These are phyloP conservation scores for Aspidiotus rigidus DNA, from an alignment of 2,888 invertebrate species.

Conservation along the genomic window DNA sequence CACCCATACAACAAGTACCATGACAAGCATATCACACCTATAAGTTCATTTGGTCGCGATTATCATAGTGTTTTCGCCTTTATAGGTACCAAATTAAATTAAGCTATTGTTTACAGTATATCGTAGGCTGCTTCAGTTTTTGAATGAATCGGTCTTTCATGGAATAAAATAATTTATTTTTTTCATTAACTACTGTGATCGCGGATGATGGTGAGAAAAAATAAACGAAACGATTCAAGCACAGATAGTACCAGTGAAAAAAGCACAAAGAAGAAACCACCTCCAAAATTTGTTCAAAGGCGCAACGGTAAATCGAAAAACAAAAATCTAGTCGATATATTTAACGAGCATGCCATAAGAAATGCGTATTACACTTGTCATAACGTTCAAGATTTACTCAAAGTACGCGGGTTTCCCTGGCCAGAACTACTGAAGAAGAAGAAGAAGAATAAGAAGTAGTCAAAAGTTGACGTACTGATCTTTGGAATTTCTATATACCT, in stretches of 20 bases:
- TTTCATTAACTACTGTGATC: no score
- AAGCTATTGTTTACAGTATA: no score
- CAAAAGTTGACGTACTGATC: neutral
- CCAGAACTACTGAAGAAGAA: slow-evolving; percentile 80
- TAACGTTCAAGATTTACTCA: slow-evolving; percentile 78
- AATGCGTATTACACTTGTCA: slow-evolving; percentile 91
- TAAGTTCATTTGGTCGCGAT: no score
- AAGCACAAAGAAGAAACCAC: slow-evolving; percentile 29
- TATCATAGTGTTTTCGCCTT: no score
- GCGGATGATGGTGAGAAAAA: no score
- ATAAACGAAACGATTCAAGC: no score
- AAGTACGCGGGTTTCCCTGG: slow-evolving; percentile 80
- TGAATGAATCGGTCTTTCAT: no score
- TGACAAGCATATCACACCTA: no score
- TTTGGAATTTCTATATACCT: neutral
- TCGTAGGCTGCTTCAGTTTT: no score
- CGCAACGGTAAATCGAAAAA: slow-evolving; percentile 46
- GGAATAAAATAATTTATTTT: no score
- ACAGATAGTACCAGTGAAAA: neutral
- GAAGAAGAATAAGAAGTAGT: slow-evolving; percentile 57
- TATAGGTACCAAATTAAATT: no score
- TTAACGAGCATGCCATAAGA: slow-evolving; percentile 83
- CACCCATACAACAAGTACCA: no score
- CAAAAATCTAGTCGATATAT: slow-evolving; percentile 69
- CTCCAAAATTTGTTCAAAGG: slow-evolving; percentile 30